A percentile compares a stretch with the other conserved stretches of the same genome.
Evolutionary conservation across 2,113 vertebrate species (phyloP).

Genomic region (Serinus canaria): DNA sequence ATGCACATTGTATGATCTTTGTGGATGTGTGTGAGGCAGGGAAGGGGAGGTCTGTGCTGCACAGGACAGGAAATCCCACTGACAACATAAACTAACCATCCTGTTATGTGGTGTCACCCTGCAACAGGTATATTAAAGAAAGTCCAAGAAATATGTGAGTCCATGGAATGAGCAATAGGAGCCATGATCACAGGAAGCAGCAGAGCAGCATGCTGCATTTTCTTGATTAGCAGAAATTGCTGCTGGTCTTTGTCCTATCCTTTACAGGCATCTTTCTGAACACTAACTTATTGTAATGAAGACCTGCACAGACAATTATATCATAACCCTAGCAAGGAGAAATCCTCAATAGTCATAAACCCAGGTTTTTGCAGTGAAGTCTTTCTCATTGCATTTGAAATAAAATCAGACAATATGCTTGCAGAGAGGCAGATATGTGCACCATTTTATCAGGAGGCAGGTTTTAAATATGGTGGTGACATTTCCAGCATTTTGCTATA

Average conservation of each 20-base stretch:
- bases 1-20: background rate
- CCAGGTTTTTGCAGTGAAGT: background rate
- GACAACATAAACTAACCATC: background rate
- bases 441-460: background rate
- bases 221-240: background rate
- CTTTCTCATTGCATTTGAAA: background rate
- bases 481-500: background rate
- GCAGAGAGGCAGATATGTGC: background rate
- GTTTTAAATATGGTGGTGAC: background rate
- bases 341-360: background rate
- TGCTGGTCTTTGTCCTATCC: background rate
- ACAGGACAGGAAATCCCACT: background rate
- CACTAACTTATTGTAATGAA: background rate
- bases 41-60: background rate
- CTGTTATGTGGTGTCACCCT: background rate
- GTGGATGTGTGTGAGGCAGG: background rate
- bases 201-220: fast-evolving
- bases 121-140: background rate
- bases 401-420: background rate
- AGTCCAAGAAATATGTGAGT: background rate
- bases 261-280: background rate
- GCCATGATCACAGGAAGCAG: background rate
- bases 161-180: background rate
- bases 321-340: background rate
- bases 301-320: background rate